Conservation (phyloP, 2,888 invertebrate genomes). For the Zhuqinia jingwanae region DNA sequence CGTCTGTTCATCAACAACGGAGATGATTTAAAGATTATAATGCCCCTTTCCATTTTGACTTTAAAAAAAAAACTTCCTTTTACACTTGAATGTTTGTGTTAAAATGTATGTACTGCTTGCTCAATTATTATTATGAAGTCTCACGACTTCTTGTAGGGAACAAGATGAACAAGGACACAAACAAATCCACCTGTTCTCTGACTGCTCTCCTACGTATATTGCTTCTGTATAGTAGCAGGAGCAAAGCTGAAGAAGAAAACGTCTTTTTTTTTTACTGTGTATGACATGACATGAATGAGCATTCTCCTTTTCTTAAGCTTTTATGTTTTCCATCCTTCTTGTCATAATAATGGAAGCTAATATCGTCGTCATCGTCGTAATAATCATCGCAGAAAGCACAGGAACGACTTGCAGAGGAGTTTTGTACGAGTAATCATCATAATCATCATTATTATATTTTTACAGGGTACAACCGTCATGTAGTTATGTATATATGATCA, state of each 20-base stretch:
- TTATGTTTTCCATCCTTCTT: conserved; percentile 46
- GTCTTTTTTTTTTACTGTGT: background rate
- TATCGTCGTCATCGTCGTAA: conserved; percentile 24
- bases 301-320: conserved; percentile 33
- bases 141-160: conserved; percentile 21
- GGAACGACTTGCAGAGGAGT: background rate
- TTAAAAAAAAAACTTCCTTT: background rate
- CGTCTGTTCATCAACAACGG: background rate
- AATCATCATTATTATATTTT: conserved; percentile 17
- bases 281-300: conserved; percentile 31
- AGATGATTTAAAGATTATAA: too few relatives aligned
- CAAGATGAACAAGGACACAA: conserved; percentile 15
- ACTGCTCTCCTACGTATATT: too few relatives aligned
- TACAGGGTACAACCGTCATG: conserved; percentile 36
- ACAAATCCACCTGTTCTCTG: conserved; percentile 46
- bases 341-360: conserved; percentile 47
- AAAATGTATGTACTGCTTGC: background rate
- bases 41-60: background rate
- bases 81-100: conserved; percentile 4
- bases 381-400: conserved; percentile 5
- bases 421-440: background rate
- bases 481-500: too few relatives aligned
- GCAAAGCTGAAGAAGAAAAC: background rate
- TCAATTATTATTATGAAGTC: conserved; percentile 21
- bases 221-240: conserved; percentile 3